These are phyloP conservation scores for Alentia gelatinosa DNA, from an alignment of 2,888 invertebrate genomes.

Conservation along the genomic window DNA sequence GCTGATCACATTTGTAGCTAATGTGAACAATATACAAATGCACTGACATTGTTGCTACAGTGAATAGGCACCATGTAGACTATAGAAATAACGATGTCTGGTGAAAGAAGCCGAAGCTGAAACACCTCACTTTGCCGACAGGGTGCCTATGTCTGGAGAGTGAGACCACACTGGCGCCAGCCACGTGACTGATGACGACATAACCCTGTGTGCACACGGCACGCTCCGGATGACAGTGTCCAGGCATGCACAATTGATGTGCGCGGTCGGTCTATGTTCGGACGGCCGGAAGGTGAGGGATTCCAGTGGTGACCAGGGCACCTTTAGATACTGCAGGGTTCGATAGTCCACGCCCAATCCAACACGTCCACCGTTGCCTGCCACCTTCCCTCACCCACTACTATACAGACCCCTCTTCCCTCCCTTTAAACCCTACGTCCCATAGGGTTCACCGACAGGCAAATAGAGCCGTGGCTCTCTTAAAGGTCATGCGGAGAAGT, in stretches of 20 bases:
- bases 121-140: not conserved
- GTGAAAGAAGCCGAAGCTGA: not conserved
- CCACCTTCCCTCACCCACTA: not conserved
- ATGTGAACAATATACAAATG: too few relatives aligned
- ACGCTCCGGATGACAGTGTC: constrained; percentile 46
- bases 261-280: constrained; percentile 39
- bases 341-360: not conserved
- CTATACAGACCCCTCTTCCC: not conserved
- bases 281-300: constrained; percentile 34
- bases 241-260: constrained; percentile 52
- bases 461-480: not conserved
- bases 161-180: constrained; percentile 37
- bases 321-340: constrained; percentile 24
- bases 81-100: not conserved
- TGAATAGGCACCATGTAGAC: too few relatives aligned
- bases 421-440: not conserved
- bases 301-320: constrained; percentile 21
- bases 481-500: constrained; percentile 1
- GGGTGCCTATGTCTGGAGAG: not conserved
- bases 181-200: constrained; percentile 52
- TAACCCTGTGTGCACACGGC: constrained; percentile 33
- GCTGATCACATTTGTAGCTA: too few relatives aligned
- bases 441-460: not conserved
- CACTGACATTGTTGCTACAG: too few relatives aligned
- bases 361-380: not conserved